phyloP scores from a whole-genome alignment of 2,888 invertebrate species.

The Oxystoma pomonae region DNA sequence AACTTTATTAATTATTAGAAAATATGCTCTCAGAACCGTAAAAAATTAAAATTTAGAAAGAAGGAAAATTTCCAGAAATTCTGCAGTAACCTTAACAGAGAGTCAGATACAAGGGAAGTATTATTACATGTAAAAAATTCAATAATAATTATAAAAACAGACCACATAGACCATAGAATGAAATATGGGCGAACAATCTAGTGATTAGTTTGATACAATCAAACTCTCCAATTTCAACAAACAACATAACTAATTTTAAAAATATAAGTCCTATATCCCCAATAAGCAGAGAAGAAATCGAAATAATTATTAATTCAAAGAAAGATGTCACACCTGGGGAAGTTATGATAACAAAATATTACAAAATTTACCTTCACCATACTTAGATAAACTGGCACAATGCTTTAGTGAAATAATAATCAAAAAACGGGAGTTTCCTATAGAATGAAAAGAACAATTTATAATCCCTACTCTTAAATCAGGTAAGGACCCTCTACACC shows the following conservation, averaged over 20 bases:
- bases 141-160: no score
- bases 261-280: not conserved
- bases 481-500: not conserved
- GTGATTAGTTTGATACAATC: not conserved
- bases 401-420: not conserved
- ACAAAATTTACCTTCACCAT: not conserved
- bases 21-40: not conserved
- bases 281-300: constrained; percentile 2
- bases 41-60: not conserved
- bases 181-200: not conserved
- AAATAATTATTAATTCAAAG: constrained; percentile 1
- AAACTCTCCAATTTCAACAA: no score
- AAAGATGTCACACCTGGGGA: no score
- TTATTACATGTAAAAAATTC: no score
- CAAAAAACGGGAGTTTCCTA: not conserved
- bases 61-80: not conserved
- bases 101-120: not conserved
- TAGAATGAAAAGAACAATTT: not conserved
- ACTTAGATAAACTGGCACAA: not conserved
- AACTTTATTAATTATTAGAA: not conserved
- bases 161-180: no score
- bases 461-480: not conserved
- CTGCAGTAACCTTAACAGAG: no score
- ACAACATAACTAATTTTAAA: not conserved
- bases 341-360: no score